These are phyloP conservation scores for Spicauda simplicius DNA, from an alignment of 2,888 invertebrate genomes.

Conservation along the genomic window DNA sequence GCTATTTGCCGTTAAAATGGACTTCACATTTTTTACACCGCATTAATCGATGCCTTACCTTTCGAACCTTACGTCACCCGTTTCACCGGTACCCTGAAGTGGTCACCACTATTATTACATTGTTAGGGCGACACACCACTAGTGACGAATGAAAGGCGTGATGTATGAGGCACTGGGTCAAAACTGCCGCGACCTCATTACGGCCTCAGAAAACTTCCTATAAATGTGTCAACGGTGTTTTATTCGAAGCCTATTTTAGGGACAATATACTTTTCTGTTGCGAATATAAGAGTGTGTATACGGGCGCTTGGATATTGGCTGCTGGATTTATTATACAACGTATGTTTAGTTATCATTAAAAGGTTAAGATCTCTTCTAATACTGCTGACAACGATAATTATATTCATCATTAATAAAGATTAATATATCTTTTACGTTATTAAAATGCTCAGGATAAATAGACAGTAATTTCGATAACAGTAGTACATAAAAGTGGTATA, in stretches of 20 bases:
- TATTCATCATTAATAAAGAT: no score
- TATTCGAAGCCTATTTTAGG: conserved; percentile 5
- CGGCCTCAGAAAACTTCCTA: conserved; percentile 9
- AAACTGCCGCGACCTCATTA: conserved; percentile 25
- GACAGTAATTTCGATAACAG: no score
- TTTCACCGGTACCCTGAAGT: conserved; percentile 19
- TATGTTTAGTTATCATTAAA: no score
- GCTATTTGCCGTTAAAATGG: conserved; percentile 5
- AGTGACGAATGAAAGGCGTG: conserved; percentile 27
- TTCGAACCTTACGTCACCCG: conserved; percentile 18
- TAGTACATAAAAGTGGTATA: no score
- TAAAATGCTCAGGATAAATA: no score
- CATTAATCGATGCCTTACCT: conserved; percentile 20
- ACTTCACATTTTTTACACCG: conserved; percentile 18
- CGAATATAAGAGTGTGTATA: background rate
- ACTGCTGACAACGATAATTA: no score
- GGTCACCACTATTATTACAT: conserved; percentile 31
- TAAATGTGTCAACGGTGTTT: conserved; percentile 14
- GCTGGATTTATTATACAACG: background rate
- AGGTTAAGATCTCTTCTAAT: no score
- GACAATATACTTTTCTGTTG: conserved; percentile 8
- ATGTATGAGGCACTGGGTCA: conserved; percentile 26
- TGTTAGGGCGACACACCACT: conserved; percentile 23
- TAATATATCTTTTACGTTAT: no score
- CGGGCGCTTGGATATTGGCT: background rate